Evolutionary conservation across 35 echinoderm and acorn worm genomes (phyloP).

Genomic region (Lytechinus variegatus): DNA sequence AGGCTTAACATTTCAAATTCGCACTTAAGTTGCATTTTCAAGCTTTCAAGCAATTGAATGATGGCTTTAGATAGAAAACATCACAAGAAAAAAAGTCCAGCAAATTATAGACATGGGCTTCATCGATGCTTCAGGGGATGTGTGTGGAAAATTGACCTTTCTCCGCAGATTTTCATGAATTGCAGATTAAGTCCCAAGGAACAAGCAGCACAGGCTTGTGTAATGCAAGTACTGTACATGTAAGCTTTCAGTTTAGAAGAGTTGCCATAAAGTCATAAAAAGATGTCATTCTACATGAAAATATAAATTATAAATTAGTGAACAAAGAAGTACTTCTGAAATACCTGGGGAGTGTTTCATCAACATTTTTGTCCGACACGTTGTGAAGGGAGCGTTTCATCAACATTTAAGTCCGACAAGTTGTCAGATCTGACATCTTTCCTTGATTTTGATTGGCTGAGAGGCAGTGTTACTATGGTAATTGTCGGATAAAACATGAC

Average conservation of each 20-base stretch:
- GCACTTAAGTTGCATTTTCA: not conserved
- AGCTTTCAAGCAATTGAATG: not conserved
- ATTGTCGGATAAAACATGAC: no score
- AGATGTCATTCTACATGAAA: not conserved
- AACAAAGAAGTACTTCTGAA: no score
- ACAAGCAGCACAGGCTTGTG: not conserved
- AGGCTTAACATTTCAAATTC: not conserved
- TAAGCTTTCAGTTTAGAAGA: not conserved
- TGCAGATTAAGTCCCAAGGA: conserved; percentile 1
- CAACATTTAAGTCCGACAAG: no score
- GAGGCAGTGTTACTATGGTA: no score
- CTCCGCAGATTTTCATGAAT: not conserved
- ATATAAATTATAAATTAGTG: no score
- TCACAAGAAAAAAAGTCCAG: not conserved
- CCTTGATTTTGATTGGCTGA: no score
- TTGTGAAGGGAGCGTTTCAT: no score
- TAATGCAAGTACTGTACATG: not conserved
- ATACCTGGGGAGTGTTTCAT: no score
- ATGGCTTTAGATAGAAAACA: not conserved
- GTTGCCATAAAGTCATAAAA: not conserved
- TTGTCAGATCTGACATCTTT: no score
- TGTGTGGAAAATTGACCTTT: conserved; percentile 11
- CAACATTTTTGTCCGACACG: no score
- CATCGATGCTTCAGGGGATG: not conserved
- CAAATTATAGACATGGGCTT: not conserved